A percentile compares a stretch with the other conserved stretches of the same genome.
phyloP scores from a whole-genome alignment of 2,888 invertebrate genomes.

The Anthrax anthrax region DNA sequence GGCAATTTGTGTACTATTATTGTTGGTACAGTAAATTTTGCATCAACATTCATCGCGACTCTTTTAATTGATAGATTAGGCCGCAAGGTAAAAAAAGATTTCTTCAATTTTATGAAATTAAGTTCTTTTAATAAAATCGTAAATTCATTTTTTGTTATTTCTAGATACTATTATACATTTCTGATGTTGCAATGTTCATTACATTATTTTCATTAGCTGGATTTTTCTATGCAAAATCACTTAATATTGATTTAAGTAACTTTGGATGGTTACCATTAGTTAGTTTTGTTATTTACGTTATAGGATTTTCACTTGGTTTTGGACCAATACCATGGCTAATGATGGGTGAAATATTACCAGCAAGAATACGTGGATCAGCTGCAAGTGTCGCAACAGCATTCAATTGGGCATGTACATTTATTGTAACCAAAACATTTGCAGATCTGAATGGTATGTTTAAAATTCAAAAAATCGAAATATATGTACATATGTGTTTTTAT shows the following conservation, averaged over 20 bases:
- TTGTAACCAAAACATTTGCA: slow-evolving; percentile 74
- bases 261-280: slow-evolving; percentile 67
- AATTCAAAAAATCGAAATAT: background rate
- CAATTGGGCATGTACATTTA: slow-evolving; percentile 81
- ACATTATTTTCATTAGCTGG: slow-evolving; percentile 56
- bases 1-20: slow-evolving; percentile 68
- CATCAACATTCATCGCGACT: slow-evolving; percentile 76
- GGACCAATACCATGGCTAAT: slow-evolving; percentile 81
- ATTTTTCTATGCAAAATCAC: slow-evolving; percentile 60
- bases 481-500: background rate
- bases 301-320: slow-evolving; percentile 76
- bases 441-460: slow-evolving; percentile 38
- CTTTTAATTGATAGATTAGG: slow-evolving; percentile 78
- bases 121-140: background rate
- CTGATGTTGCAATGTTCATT: slow-evolving; percentile 60
- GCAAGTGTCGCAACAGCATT: slow-evolving; percentile 79
- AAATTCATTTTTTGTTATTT: background rate
- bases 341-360: slow-evolving; percentile 84
- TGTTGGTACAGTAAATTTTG: slow-evolving; percentile 77
- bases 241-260: slow-evolving; percentile 37
- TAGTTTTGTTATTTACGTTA: slow-evolving; percentile 68
- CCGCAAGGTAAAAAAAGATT: slow-evolving; percentile 44
- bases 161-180: slow-evolving; percentile 64
- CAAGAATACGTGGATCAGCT: slow-evolving; percentile 75
- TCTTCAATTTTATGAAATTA: background rate